Evolutionary conservation across 2,797 vertebrate species (phyloP), one percentile per base, ranked within the genome.

Genomic region (Synaphobranchus kaupii): DNA sequence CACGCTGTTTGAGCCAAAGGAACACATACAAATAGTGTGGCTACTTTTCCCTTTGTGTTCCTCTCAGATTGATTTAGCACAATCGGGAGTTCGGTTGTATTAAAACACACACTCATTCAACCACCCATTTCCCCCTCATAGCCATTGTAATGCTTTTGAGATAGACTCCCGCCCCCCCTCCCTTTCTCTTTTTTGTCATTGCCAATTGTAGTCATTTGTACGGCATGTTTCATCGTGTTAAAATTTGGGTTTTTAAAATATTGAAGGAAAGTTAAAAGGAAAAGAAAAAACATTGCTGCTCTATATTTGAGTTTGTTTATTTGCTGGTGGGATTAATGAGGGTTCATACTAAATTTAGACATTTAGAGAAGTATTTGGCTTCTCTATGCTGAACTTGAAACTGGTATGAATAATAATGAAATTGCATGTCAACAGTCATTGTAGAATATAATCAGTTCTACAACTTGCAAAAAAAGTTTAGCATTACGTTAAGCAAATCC

Each of bases 11-110:
- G 92, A 92, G 93, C 92, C 91, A 92, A 91, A 93, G 90, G 89
- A 93, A 92, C 92, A 93, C 94, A 94, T 93, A 93, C 92, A 94
- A 94, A 95, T 93, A 94, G 90, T 89, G 90, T 91, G 91, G 92
- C 91, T 89, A 89, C 88, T 86, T 89, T 44, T 86, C 89, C 90
- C 90, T 92, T 96, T 96, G 92, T 94, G 91, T 84, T 48, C 63
- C 90, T 89, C 91, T 91, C 88, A 92, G 93, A 95, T 95, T 93
- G 93, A 94, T 95, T 94, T 93, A 56, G 93, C 90, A 89, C 92
- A 94, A 94, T 92, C 90, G 91, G 87, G 90, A 91, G 92, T 88
- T 91, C 89, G 86, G 89, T 93, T 94, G 92, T 93, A 92, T 94
- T 94, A 91, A 95, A 92, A 95, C 83, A 96, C 94, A 94, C 92